Evolutionary conservation across 1,140 invertebrate species (phyloP).

Genomic region (Bilobella aurantiaca): DNA sequence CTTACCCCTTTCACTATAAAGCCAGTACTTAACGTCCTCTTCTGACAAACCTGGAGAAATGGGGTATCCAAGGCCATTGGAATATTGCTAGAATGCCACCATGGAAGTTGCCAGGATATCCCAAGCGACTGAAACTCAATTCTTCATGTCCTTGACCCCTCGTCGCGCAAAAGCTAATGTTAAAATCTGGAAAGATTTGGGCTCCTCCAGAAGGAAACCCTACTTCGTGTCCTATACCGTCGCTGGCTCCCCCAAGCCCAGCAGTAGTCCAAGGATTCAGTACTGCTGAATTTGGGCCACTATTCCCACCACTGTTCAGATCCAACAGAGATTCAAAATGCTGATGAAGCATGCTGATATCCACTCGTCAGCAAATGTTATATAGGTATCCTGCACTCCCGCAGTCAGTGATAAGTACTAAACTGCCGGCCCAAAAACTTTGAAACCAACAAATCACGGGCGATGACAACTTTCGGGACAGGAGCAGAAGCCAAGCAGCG

Average conservation of each 20-base stretch:
- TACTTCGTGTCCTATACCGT: too few species aligned
- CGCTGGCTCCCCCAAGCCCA: background rate
- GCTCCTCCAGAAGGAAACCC: background rate
- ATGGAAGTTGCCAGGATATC: background rate
- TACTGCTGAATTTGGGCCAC: background rate
- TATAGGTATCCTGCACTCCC: too few species aligned
- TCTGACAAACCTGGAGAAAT: background rate
- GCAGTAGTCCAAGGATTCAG: background rate
- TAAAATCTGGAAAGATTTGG: background rate
- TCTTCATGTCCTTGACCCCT: too few species aligned
- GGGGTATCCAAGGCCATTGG: background rate
- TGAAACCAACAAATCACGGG: too few species aligned
- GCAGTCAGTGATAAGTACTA: too few species aligned
- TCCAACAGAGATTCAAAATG: background rate
- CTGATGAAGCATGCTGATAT: background rate
- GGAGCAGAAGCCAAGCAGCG: too few species aligned
- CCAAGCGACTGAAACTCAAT: too few species aligned
- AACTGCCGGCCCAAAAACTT: too few species aligned
- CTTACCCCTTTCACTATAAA: background rate
- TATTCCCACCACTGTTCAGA: background rate
- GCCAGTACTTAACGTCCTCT: background rate
- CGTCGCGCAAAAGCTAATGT: background rate
- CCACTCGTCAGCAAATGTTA: too few species aligned
- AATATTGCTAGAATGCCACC: background rate
- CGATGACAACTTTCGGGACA: too few species aligned